These are phyloP conservation scores for Brachyptera risi DNA, from an alignment of 2,888 invertebrate genomes.

Conservation along the genomic window DNA sequence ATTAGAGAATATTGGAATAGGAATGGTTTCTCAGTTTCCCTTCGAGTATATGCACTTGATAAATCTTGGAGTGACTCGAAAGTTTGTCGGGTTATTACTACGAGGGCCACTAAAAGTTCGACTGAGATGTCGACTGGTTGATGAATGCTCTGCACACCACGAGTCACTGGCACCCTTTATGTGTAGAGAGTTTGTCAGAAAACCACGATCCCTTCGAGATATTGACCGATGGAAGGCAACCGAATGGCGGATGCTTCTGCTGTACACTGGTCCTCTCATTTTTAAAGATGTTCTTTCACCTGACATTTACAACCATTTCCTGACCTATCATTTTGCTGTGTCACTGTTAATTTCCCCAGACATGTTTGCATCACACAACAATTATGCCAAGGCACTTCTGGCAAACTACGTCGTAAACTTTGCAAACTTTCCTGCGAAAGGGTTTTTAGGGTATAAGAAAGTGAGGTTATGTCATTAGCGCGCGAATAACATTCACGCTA, in stretches of 20 bases:
- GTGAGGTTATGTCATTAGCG: too few species aligned
- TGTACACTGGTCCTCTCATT: slow-evolving; percentile 37
- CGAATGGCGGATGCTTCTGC: slow-evolving; percentile 38
- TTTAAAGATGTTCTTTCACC: slow-evolving; percentile 27
- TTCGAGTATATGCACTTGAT: slow-evolving; percentile 32
- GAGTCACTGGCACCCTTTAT: too few species aligned
- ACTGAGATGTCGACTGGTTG: too few species aligned
- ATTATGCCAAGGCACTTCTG: slow-evolving; percentile 35
- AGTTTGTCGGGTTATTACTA: slow-evolving; percentile 25
- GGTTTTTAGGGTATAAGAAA: too few species aligned
- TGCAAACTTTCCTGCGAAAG: too few species aligned
- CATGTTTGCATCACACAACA: slow-evolving; percentile 30
- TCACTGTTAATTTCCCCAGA: slow-evolving; percentile 33
- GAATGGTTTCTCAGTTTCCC: slow-evolving; percentile 20
- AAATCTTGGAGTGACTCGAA: slow-evolving; percentile 28
- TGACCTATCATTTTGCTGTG: slow-evolving; percentile 33
- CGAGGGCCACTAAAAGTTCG: too few species aligned
- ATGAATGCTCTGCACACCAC: too few species aligned
- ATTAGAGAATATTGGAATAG: slow-evolving; percentile 24
- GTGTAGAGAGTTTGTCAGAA: slow-evolving; percentile 38
- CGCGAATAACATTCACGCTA: too few species aligned
- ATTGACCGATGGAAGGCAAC: slow-evolving; percentile 39
- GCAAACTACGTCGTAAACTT: slow-evolving; percentile 35
- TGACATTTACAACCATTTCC: slow-evolving; percentile 35
- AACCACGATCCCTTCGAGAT: slow-evolving; percentile 36